Percentiles rank a stretch among this genome's conserved stretches.
phyloP scores from a whole-genome alignment of 2,113 vertebrate species.

The Suncus etruscus region DNA sequence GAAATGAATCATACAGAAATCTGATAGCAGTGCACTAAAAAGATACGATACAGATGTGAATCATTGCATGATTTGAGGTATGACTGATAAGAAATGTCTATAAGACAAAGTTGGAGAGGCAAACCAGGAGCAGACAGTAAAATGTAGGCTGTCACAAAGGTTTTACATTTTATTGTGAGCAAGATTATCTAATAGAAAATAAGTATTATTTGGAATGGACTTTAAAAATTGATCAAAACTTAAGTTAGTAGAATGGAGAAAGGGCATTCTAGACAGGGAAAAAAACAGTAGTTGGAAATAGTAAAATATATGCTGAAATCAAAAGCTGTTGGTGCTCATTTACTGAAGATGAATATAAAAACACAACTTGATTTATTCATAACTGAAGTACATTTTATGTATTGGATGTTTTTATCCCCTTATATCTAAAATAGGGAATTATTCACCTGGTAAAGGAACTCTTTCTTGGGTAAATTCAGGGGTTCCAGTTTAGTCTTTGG shows the following conservation, averaged over 20 bases:
- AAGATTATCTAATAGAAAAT: neutral
- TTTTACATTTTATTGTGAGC: slow-evolving; percentile 4
- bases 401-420: neutral
- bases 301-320: slow-evolving; percentile 15
- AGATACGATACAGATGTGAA: neutral
- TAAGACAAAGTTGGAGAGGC: neutral
- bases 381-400: neutral
- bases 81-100: neutral
- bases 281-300: neutral
- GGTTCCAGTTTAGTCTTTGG: neutral
- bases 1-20: neutral
- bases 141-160: neutral
- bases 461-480: neutral
- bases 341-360: slow-evolving; percentile 15
- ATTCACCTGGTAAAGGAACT: neutral
- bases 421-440: neutral
- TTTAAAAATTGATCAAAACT: neutral
- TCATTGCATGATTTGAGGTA: neutral
- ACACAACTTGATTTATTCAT: neutral
- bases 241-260: neutral
- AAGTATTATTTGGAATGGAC: neutral
- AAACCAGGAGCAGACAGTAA: neutral
- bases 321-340: neutral
- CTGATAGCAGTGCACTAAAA: neutral
- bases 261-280: neutral